Conservation (phyloP, 2,888 invertebrate species). For the Stenodema calcarata region DNA sequence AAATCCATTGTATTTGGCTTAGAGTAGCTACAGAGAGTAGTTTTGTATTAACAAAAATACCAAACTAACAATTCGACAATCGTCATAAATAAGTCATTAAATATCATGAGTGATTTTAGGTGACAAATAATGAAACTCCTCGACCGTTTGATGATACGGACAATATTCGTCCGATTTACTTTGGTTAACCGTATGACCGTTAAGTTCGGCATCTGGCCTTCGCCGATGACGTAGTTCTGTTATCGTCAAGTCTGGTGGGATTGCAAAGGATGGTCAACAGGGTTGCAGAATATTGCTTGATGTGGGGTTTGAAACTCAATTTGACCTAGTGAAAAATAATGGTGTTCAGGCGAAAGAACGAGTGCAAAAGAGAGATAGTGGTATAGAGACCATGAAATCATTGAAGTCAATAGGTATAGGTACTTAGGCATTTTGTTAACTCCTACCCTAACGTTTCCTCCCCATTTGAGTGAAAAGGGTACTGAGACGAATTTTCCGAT, state of each 20-base stretch:
- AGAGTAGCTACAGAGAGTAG: no score
- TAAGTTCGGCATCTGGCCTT: background rate
- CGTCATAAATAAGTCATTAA: no score
- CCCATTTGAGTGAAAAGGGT: no score
- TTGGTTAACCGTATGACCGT: no score
- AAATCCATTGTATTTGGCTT: no score
- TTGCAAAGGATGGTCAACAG: slow-evolving; percentile 7
- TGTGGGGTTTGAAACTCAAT: background rate
- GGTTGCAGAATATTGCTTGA: background rate
- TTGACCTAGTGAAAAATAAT: background rate
- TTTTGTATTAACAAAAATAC: no score
- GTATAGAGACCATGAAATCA: background rate
- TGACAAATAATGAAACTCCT: no score
- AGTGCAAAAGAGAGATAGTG: background rate
- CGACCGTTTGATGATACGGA: no score
- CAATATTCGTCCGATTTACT: no score
- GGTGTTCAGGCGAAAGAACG: background rate
- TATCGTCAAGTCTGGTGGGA: background rate
- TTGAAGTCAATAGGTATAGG: background rate
- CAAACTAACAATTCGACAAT: no score
- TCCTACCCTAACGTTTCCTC: background rate
- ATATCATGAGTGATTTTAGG: no score
- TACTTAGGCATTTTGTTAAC: slow-evolving; percentile 7
- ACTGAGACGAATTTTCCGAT: background rate
- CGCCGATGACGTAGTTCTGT: background rate